phyloP scores from a whole-genome alignment of 2,113 vertebrate genomes.

The Albula glossodonta region DNA sequence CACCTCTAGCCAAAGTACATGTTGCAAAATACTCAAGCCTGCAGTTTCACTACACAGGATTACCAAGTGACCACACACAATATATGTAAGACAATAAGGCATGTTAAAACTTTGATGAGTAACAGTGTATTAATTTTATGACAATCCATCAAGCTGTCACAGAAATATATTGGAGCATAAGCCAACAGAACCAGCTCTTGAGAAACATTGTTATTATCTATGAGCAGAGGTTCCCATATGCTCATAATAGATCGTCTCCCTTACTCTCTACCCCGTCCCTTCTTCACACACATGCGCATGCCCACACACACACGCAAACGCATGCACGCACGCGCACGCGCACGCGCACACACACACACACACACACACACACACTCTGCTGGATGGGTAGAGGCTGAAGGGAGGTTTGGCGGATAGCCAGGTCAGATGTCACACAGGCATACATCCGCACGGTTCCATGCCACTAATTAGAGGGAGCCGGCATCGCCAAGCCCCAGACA shows the following conservation, averaged over 20 bases:
- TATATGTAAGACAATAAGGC: background rate
- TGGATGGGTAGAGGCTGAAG: background rate
- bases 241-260: background rate
- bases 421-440: background rate
- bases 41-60: background rate
- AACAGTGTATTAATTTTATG: background rate
- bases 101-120: background rate
- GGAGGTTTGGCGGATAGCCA: background rate
- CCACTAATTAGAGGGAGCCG: background rate
- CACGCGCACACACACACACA: background rate
- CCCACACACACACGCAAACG: constrained; percentile 16
- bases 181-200: background rate
- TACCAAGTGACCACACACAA: background rate
- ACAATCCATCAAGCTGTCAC: too few relatives aligned
- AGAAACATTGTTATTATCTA: too few relatives aligned
- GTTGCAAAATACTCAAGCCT: background rate
- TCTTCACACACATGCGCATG: constrained; percentile 44
- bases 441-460: background rate
- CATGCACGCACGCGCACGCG: constrained; percentile 8
- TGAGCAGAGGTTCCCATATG: too few relatives aligned
- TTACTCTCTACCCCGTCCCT: too few relatives aligned
- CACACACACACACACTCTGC: background rate
- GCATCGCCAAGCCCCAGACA: background rate
- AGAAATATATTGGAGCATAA: too few relatives aligned
- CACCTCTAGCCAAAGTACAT: background rate